Base-by-base conservation (phyloP, 2,888 invertebrate genomes). In the Zygogramma bicolorata region DNA sequence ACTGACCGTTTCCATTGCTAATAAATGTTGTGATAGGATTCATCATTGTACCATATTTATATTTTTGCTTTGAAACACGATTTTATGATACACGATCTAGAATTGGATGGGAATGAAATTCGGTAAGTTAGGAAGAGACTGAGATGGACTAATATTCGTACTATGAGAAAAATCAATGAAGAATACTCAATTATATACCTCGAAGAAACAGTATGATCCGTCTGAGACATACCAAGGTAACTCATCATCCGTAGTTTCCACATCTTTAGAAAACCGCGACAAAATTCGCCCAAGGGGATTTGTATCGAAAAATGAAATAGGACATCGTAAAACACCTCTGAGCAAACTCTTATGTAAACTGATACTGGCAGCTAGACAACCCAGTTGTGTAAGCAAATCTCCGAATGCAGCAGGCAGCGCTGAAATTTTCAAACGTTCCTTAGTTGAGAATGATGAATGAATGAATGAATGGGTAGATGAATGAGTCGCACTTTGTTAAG, bases 201-300 rank as follows among this genome's bases (percentile, higher is more conserved):
- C 63, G 18, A 42, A 63, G 80, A 90, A 86, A 88, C 93, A 93
- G 90, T 90, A 93, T 86, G 91, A 88, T 87, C 90, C 90, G 89
- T 93, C 92, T 81, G 90, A 88, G 86, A 91, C 88, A 88, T 91
- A 89, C 87, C 89, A 89, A 75, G 93, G 93, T 60, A 93, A 89
- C 82, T 89, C 89, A 82, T 90, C 90, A 87, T 94, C 94, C 89
- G 93, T 86, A 15, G 65, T 61, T 86, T 94, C 93, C 81, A 93
- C 88, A 87, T 94, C 94, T 91, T 93, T 92, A 86, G 93, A 91
- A 88, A 93, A 93, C 86, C 93, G 90, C 88, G 92, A 88, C 71
- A 95, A 88, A 81, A 95, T 91, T 80, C 95, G 89, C 85, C 95
- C 95, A 77, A 91, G 81, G 57, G 95, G 95, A 68, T 94, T 95